Evolutionary conservation across 2,113 vertebrate species (phyloP), one percentile per base, ranked within the genome.

Genomic region (Notothenia coriiceps): DNA sequence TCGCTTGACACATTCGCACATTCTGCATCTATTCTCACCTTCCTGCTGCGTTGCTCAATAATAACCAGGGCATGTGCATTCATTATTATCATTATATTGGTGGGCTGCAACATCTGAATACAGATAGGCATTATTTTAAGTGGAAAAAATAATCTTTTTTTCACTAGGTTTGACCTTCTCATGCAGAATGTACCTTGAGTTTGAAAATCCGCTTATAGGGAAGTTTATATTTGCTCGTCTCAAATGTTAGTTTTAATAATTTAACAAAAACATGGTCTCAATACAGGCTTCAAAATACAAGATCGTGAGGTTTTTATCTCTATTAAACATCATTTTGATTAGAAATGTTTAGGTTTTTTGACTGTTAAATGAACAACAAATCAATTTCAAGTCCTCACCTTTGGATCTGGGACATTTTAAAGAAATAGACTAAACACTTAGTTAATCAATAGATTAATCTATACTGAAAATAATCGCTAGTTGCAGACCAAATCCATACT

Each of bases 1-100:
- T 22, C 63, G 64, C 25, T 52, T 65, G 69, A 60, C 35, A 57
- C 35, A 71, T 20, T 20, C 52, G 54, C 10, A 40, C 4, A 7
- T 49, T 71, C 50, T 11, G 14, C 29, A 52, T 80, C 8, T 51
- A 6, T 61, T 77, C 5, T 33, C 54, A 70, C 64, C 73, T 51
- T 56, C 52, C 54, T 15, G 43, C 52, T 47, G 56, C n/a, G 50
- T 40, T n/a, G 12, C 33, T 69, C 47, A 18, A 1, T 70, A 47
- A 54, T 50, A 65, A 79, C 64, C 22, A 61, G 60, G 54, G 40
- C 66, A 75, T n/a, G 47, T 25, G 57, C 72, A 50, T 55, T 64
- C 51, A 73, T 86, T 69, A 64, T 78, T 29, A 68, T 73, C 6
- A 68, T n/a, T 2, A 20, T 5, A 40, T 40, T 40, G 35, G 35